phyloP scores from a whole-genome alignment of 2,888 invertebrate species.

The Busseola fusca region DNA sequence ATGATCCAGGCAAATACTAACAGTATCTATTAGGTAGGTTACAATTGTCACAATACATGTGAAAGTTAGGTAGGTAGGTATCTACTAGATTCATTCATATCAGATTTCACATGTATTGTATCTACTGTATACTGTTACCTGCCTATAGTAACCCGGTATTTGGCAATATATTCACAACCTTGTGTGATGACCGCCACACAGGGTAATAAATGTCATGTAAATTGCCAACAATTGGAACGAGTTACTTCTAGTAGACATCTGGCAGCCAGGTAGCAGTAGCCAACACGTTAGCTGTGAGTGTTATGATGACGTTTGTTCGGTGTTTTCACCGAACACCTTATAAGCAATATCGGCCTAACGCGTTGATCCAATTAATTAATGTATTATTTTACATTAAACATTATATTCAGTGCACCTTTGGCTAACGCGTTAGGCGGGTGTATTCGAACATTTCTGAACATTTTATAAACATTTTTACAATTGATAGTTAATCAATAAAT shows the following conservation, averaged over 20 bases:
- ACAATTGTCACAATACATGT: neutral
- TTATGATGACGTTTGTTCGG: conserved; percentile 32
- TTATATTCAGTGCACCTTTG: too few species aligned
- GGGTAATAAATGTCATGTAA: conserved; percentile 37
- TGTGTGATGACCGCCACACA: conserved; percentile 41
- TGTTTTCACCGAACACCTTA: too few species aligned
- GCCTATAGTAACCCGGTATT: conserved; percentile 18
- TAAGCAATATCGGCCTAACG: too few species aligned
- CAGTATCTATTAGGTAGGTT: neutral
- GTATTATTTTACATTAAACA: too few species aligned
- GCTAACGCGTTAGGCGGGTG: too few species aligned
- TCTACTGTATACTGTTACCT: neutral
- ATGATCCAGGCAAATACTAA: neutral
- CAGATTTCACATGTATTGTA: too few species aligned
- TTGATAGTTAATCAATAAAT: too few species aligned
- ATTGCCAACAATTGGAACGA: conserved; percentile 39
- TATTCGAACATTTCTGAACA: too few species aligned
- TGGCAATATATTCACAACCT: conserved; percentile 50
- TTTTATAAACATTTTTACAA: too few species aligned
- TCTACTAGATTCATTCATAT: too few species aligned
- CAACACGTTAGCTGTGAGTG: conserved; percentile 9
- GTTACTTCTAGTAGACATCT: conserved; percentile 34
- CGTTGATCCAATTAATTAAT: too few species aligned
- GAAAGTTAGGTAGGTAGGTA: neutral
- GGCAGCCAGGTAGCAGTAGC: conserved; percentile 21